Conservation (phyloP, 2,888 invertebrate genomes). For the Ectropis crepuscularia region DNA sequence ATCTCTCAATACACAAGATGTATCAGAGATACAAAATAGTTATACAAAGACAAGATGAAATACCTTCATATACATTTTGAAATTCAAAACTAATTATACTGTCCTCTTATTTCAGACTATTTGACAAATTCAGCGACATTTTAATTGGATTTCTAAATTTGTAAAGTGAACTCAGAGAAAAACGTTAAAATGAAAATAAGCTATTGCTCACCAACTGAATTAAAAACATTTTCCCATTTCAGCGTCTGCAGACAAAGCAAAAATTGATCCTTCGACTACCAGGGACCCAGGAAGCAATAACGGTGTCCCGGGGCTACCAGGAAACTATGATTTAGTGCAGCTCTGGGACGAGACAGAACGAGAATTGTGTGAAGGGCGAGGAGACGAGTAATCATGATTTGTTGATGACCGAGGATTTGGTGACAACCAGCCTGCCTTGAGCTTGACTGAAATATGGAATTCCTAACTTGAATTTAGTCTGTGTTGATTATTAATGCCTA, state of each 20-base stretch:
- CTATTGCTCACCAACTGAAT: conserved; percentile 21
- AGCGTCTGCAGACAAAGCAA: conserved; percentile 47
- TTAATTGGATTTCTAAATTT: not conserved
- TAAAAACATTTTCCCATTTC: conserved; percentile 32
- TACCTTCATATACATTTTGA: too few species aligned
- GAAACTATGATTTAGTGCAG: conserved; percentile 74
- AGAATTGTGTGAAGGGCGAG: conserved; percentile 29
- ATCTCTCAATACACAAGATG: too few species aligned
- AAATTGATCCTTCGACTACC: conserved; percentile 53
- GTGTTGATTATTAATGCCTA: not conserved
- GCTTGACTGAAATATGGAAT: conserved; percentile 7
- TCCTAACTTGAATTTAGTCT: conserved; percentile 3
- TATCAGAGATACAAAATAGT: too few species aligned
- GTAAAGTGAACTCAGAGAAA: not conserved
- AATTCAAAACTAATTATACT: too few species aligned
- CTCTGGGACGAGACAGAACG: conserved; percentile 34
- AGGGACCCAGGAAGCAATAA: conserved; percentile 83
- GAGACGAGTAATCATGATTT: conserved; percentile 27
- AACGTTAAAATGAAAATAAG: not conserved
- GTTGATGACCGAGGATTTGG: conserved; percentile 23
- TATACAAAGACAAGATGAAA: too few species aligned
- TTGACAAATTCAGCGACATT: too few species aligned
- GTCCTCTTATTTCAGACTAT: too few species aligned
- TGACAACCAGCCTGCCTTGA: conserved; percentile 11
- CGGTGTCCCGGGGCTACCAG: conserved; percentile 69